Conservation (phyloP, 2,888 invertebrate species). For the Hypolimnas misippus region DNA sequence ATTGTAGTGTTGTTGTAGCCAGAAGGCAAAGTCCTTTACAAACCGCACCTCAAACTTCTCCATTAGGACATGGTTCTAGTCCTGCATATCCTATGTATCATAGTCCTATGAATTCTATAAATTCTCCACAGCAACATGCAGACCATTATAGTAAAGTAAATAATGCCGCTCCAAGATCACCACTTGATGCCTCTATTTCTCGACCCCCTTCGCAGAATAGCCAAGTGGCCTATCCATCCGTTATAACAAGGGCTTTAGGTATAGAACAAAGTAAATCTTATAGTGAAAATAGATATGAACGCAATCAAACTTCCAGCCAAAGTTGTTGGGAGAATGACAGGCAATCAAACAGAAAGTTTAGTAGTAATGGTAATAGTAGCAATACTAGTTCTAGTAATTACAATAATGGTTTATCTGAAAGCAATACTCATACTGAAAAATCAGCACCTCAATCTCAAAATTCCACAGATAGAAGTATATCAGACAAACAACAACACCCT, state of each 20-base stretch:
- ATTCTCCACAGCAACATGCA: slow-evolving; percentile 88
- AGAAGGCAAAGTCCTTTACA: slow-evolving; percentile 88
- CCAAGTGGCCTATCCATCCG: slow-evolving; percentile 91
- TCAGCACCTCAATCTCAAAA: slow-evolving; percentile 72
- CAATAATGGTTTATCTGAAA: slow-evolving; percentile 71
- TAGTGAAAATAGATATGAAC: slow-evolving; percentile 82
- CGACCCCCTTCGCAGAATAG: slow-evolving; percentile 84
- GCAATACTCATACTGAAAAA: slow-evolving; percentile 76
- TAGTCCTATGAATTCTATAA: slow-evolving; percentile 91
- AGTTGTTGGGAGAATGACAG: slow-evolving; percentile 85
- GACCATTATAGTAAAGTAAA: slow-evolving; percentile 78
- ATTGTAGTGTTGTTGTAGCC: slow-evolving; percentile 86
- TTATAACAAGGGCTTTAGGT: slow-evolving; percentile 90
- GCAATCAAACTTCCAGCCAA: slow-evolving; percentile 74
- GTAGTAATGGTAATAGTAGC: slow-evolving; percentile 71
- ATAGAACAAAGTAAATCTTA: slow-evolving; percentile 84
- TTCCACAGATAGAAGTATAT: slow-evolving; percentile 70
- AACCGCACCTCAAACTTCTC: slow-evolving; percentile 89
- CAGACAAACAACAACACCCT: slow-evolving; percentile 81
- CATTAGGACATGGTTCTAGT: slow-evolving; percentile 89
- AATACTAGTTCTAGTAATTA: slow-evolving; percentile 73
- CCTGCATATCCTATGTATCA: slow-evolving; percentile 93
- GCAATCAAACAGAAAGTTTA: slow-evolving; percentile 77
- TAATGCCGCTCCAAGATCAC: slow-evolving; percentile 86
- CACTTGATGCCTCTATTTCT: slow-evolving; percentile 87